Conservation (phyloP, 2,888 invertebrate species). For the Acrocyrtus sp. region DNA sequence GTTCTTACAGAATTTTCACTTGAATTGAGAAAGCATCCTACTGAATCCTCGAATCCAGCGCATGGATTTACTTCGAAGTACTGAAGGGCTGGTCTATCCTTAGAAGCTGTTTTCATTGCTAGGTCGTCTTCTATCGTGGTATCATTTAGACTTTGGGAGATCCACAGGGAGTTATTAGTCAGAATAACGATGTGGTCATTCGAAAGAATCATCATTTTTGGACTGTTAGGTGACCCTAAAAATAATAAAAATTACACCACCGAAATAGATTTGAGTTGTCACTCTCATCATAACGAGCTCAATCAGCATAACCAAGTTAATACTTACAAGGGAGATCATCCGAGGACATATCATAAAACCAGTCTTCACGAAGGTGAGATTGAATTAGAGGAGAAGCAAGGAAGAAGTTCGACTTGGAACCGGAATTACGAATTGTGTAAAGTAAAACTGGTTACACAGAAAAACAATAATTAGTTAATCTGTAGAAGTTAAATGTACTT, state of each 20-base stretch:
- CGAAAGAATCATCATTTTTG: constrained; percentile 39
- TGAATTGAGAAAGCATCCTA: constrained; percentile 34
- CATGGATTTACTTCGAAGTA: constrained; percentile 49
- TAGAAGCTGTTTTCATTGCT: not conserved
- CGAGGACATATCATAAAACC: constrained; percentile 39
- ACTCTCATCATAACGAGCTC: not conserved
- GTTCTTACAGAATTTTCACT: not conserved
- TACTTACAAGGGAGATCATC: constrained; percentile 29
- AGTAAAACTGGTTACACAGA: not conserved
- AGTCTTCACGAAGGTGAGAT: constrained; percentile 19
- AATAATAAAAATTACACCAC: not conserved
- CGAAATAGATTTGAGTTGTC: not conserved
- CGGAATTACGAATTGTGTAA: too few relatives aligned
- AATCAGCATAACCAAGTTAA: not conserved
- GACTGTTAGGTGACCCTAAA: constrained; percentile 36
- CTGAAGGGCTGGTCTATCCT: constrained; percentile 20
- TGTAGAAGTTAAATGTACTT: not conserved
- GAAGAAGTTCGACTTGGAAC: not conserved
- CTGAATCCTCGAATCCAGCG: constrained; percentile 7
- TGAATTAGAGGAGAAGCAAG: constrained; percentile 32
- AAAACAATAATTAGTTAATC: not conserved
- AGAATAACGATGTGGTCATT: constrained; percentile 48
- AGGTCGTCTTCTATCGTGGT: constrained; percentile 11
- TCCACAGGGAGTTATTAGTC: constrained; percentile 40
- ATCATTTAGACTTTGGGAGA: constrained; percentile 41